Percentiles rank a stretch among this genome's conserved stretches.
These are phyloP conservation scores for Bimastos eiseni DNA, from an alignment of 2,888 invertebrate genomes.

Conservation along the genomic window DNA sequence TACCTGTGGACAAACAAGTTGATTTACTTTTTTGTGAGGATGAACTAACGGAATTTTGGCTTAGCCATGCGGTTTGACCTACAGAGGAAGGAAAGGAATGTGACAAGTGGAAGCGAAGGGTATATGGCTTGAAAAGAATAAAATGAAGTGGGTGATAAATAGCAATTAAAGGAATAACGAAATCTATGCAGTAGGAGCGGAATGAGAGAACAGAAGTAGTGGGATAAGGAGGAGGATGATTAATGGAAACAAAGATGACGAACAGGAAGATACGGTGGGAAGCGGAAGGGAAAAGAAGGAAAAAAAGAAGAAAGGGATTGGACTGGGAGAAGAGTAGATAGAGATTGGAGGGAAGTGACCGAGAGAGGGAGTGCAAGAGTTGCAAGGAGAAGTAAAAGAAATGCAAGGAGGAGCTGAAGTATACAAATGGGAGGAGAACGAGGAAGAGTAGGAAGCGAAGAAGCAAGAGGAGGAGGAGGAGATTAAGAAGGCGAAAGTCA, in stretches of 20 bases:
- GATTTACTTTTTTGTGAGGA: background rate
- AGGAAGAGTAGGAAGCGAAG: background rate
- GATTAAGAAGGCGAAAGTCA: background rate
- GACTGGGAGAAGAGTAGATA: background rate
- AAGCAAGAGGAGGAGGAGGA: background rate
- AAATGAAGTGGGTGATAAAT: background rate
- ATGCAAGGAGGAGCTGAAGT: background rate
- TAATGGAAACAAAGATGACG: background rate
- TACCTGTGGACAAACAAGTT: background rate
- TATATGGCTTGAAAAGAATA: background rate
- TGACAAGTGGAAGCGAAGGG: background rate
- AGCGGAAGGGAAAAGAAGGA: background rate
- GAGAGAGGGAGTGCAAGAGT: background rate
- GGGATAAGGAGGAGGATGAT: background rate
- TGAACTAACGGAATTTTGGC: background rate
- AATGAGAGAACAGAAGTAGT: background rate
- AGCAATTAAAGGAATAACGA: background rate
- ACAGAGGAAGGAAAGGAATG: background rate
- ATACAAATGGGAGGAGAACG: background rate
- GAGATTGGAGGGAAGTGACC: background rate
- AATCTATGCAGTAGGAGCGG: background rate
- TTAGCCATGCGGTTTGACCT: background rate
- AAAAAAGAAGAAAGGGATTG: background rate
- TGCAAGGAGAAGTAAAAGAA: background rate
- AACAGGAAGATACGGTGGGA: background rate